Percentiles rank a stretch among this genome's conserved stretches.
Evolutionary conservation across 2,113 vertebrate genomes (phyloP).

Genomic region (Nestor notabilis): DNA sequence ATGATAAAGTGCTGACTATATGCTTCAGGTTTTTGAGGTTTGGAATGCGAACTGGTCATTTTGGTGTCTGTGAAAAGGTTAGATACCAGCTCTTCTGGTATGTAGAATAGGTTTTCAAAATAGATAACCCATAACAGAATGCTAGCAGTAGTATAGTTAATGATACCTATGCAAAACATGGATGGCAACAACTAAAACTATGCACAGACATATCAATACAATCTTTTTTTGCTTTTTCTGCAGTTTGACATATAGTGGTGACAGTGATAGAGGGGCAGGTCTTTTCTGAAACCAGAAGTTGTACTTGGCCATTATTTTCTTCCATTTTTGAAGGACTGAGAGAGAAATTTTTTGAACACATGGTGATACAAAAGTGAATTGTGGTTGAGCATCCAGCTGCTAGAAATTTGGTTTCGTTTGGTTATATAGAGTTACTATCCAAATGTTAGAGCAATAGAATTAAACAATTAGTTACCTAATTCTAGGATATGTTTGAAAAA

Average conservation of each 20-base stretch:
- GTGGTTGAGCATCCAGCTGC: not conserved
- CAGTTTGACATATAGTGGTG: not conserved
- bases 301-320: not conserved
- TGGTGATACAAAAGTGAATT: not conserved
- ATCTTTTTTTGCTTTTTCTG: not conserved
- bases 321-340: not conserved
- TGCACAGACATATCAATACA: rapidly evolving
- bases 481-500: not conserved
- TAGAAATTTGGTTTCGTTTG: not conserved
- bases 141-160: not conserved
- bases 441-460: not conserved
- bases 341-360: not conserved
- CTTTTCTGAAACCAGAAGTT: not conserved
- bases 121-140: not conserved
- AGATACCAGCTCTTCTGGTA: not conserved
- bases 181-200: not conserved
- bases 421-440: not conserved
- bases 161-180: not conserved
- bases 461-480: not conserved
- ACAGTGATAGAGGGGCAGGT: rapidly evolving
- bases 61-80: not conserved
- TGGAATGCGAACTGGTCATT: not conserved
- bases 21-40: not conserved
- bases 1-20: not conserved
- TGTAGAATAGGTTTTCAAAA: not conserved